Base-by-base conservation (phyloP, 2,797 vertebrate genomes). In the Pteronotus mesoamericanus region DNA sequence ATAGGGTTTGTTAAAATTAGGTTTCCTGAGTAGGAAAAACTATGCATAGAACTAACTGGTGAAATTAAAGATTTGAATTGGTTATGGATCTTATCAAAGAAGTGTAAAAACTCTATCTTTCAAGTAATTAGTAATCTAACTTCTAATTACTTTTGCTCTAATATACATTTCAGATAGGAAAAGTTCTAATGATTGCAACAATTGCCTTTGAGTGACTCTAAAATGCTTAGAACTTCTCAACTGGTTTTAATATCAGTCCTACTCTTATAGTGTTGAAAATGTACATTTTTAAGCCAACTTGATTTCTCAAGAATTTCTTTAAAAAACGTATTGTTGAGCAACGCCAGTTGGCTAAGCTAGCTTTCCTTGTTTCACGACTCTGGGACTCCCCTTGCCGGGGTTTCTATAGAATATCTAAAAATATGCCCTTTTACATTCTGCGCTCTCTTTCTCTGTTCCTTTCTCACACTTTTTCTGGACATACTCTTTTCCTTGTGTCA, bases 11-110 rank as follows among this genome's bases (percentile, higher is more conserved):
- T 57, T 88, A 91, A 95, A 93, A 88, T 88, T 85, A 78, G 32
- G 2, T 82, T 88, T 51, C 66, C 51, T 83, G 22, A 79, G 84
- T 68, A 74, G 24, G 66, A 91, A 84, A 82, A n/a, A 77, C 84
- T 64, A 69, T 14, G 15, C 42, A 83, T 91, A 39, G 3, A 77
- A 94, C 48, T 94, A 88, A 72, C 69, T 77, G 34, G 9, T 46
- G 39, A 95, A 87, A 83, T 89, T 90, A 64, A 24, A 72, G 37
- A 88, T 96, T 88, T 94, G 37, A 93, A 66, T 87, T 78, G 6
- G 51, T 91, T 96, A 86, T 96, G 44, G 94, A 68, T 79, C 7
- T 78, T 95, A 94, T 96, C 66, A 97, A 94, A 92, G 55, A 26
- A 91, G 80, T 94, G 26, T 46, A 48, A 89, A 87, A 93, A 42